Percentiles rank a stretch among this genome's conserved stretches.
Conservation (phyloP, 2,888 invertebrate genomes). For the Torymus aiolomorphi region DNA sequence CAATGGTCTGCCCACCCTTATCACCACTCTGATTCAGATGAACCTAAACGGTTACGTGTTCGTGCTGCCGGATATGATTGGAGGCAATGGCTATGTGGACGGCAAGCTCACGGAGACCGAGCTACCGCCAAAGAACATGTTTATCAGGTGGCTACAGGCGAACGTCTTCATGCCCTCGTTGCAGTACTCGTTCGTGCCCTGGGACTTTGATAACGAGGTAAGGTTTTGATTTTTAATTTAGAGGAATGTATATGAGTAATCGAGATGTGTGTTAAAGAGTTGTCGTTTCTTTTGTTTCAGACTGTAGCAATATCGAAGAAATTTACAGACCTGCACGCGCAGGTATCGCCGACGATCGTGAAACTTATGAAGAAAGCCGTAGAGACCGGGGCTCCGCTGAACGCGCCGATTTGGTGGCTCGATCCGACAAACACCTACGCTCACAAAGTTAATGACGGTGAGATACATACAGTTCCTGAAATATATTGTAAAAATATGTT, state of each 20-base stretch:
- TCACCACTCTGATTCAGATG: conserved; percentile 83
- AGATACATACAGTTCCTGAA: conserved; percentile 58
- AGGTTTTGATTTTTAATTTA: no score
- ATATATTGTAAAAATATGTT: neutral
- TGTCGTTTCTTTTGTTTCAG: conserved; percentile 70
- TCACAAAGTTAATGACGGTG: conserved; percentile 74
- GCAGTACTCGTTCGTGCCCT: conserved; percentile 88
- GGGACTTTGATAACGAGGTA: conserved; percentile 82
- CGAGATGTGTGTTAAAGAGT: neutral
- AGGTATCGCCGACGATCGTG: conserved; percentile 80
- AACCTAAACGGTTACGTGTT: conserved; percentile 79
- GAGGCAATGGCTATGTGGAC: conserved; percentile 81
- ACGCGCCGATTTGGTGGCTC: conserved; percentile 91
- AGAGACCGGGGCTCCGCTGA: conserved; percentile 82
- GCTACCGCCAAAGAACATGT: conserved; percentile 78
- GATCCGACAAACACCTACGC: conserved; percentile 83
- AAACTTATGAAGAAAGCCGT: conserved; percentile 80
- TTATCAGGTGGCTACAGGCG: conserved; percentile 87
- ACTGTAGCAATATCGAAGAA: conserved; percentile 81
- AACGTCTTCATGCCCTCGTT: conserved; percentile 87
- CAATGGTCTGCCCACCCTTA: conserved; percentile 84
- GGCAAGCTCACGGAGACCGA: conserved; percentile 75
- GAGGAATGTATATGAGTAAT: conserved; percentile 51
- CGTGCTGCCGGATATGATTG: conserved; percentile 89
- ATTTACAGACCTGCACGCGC: conserved; percentile 82